These are phyloP conservation scores for Oncorhynchus masou DNA, from an alignment of 2,113 vertebrate genomes.

Conservation along the genomic window DNA sequence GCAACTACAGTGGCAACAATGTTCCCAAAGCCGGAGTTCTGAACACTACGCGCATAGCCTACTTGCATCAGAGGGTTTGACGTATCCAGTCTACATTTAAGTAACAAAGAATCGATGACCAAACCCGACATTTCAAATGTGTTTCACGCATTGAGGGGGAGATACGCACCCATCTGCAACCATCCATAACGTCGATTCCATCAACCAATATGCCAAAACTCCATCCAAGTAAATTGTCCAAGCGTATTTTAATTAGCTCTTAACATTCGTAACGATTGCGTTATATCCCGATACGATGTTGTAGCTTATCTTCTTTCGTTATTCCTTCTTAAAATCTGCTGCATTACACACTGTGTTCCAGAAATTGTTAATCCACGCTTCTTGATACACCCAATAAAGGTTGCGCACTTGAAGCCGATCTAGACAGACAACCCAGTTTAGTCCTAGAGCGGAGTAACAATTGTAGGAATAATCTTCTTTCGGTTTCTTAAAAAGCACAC, in stretches of 20 bases:
- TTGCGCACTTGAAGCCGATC: slow-evolving; percentile 54
- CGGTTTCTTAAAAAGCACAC: background rate
- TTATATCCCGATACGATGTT: slow-evolving; percentile 62
- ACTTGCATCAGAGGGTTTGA: background rate
- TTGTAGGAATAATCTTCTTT: background rate
- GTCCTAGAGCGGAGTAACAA: slow-evolving; percentile 33
- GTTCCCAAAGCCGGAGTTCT: background rate
- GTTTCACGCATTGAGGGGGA: background rate
- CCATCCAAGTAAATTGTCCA: slow-evolving; percentile 54
- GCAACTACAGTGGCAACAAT: background rate
- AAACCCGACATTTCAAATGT: background rate
- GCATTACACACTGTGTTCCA: slow-evolving; percentile 40
- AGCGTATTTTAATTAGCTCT: slow-evolving; percentile 34
- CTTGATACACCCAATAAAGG: slow-evolving; percentile 29
- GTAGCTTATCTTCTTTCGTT: slow-evolving; percentile 54
- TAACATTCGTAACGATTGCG: slow-evolving; percentile 48
- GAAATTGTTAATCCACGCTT: slow-evolving; percentile 64
- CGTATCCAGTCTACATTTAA: background rate
- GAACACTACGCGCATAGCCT: background rate
- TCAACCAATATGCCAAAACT: slow-evolving; percentile 60
- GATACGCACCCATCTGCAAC: slow-evolving; percentile 72
- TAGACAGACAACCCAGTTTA: slow-evolving; percentile 25
- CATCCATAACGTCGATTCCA: slow-evolving; percentile 76
- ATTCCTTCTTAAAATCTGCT: slow-evolving; percentile 47
- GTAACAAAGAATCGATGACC: background rate